phyloP scores from a whole-genome alignment of 2,797 vertebrate species.

The Natrix natrix region DNA sequence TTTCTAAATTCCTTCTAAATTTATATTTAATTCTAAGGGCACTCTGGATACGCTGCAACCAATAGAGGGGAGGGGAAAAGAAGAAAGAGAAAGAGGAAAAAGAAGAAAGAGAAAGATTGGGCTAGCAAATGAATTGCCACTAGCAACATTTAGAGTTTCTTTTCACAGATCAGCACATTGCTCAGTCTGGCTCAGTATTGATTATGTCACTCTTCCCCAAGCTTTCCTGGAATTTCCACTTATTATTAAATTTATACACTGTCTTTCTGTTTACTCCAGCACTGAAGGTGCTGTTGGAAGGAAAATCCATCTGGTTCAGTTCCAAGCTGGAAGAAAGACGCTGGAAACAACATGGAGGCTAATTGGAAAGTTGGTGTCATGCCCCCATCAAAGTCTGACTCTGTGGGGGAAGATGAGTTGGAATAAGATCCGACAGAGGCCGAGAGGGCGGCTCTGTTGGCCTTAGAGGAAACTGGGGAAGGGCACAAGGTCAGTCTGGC shows the following conservation, averaged over 20 bases:
- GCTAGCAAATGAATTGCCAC: background rate
- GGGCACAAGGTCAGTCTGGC: too few relatives aligned
- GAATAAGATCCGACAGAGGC: too few relatives aligned
- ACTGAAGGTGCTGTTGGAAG: background rate
- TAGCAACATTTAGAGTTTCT: background rate
- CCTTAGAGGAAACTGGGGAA: too few relatives aligned
- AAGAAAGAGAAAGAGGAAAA: background rate
- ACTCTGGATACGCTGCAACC: background rate
- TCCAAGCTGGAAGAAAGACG: too few relatives aligned
- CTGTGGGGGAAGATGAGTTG: too few relatives aligned
- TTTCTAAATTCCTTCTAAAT: background rate
- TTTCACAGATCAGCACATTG: background rate
- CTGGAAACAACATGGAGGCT: too few relatives aligned
- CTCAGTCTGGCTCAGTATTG: background rate
- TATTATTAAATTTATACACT: background rate
- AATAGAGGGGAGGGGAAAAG: background rate
- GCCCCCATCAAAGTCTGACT: too few relatives aligned
- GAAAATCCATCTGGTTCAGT: too few relatives aligned
- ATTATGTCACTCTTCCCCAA: background rate
- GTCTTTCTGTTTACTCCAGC: background rate
- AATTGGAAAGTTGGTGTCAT: too few relatives aligned
- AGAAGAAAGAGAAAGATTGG: background rate
- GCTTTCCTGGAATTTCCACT: background rate
- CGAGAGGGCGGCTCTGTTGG: too few relatives aligned
- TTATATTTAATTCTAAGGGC: background rate